phyloP scores from a whole-genome alignment of 2,113 vertebrate species.

The Tricholaema leucomelas region DNA sequence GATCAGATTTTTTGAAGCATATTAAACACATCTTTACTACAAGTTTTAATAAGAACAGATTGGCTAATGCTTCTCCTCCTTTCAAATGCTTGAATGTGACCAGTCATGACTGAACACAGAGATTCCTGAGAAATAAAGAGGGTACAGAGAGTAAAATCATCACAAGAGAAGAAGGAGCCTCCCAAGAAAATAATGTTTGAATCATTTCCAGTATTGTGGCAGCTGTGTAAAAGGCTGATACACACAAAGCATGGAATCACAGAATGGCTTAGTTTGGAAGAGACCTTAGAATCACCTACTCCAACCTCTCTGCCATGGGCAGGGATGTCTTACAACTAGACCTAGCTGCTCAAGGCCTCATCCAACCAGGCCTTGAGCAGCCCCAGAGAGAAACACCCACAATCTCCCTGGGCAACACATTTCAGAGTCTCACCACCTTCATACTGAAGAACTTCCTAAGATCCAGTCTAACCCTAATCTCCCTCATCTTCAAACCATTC shows the following conservation, averaged over 20 bases:
- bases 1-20: neutral
- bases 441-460: too few relatives aligned
- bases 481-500: too few relatives aligned
- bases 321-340: too few relatives aligned
- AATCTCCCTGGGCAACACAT: too few relatives aligned
- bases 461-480: too few relatives aligned
- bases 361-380: too few relatives aligned
- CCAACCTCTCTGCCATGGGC: too few relatives aligned
- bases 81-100: neutral
- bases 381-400: too few relatives aligned
- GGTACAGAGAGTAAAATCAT: neutral
- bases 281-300: too few relatives aligned
- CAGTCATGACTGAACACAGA: neutral
- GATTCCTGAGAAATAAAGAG: neutral
- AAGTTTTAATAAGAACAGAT: neutral
- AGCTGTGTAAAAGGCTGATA: neutral
- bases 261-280: too few relatives aligned
- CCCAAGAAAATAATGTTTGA: constrained; percentile 19
- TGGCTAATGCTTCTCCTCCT: neutral
- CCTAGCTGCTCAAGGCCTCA: too few relatives aligned
- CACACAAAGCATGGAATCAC: neutral
- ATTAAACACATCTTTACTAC: neutral
- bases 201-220: neutral
- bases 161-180: neutral
- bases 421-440: too few relatives aligned